Evolutionary conservation across 2,113 vertebrate species (phyloP).

Genomic region (Daubentonia madagascariensis): DNA sequence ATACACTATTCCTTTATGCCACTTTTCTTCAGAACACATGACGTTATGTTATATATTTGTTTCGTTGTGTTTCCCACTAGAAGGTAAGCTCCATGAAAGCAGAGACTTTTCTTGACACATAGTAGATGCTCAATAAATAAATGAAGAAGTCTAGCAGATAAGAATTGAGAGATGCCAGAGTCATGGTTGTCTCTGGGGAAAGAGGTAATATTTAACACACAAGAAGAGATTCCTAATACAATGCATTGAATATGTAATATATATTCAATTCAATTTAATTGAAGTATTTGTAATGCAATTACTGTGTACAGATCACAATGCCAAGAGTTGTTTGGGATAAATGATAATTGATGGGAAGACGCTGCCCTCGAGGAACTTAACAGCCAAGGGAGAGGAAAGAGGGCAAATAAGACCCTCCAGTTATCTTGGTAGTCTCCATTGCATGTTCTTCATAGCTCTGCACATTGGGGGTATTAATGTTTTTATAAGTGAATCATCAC

Average conservation of each 20-base stretch:
- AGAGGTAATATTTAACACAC: background rate
- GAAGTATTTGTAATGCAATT: slow-evolving; percentile 35
- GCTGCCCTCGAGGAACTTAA: background rate
- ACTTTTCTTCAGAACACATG: background rate
- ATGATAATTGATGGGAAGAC: slow-evolving; percentile 34
- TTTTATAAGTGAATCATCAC: background rate
- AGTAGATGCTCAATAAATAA: background rate
- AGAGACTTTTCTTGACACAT: background rate
- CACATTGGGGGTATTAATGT: background rate
- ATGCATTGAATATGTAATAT: background rate
- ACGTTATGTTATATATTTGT: background rate
- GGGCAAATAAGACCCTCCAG: background rate
- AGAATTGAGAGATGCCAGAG: background rate
- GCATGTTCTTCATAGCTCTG: background rate
- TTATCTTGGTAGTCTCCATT: background rate
- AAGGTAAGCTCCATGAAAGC: background rate
- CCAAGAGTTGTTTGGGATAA: slow-evolving; percentile 29
- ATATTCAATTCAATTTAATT: slow-evolving; percentile 13
- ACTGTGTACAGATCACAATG: background rate
- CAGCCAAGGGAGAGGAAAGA: background rate
- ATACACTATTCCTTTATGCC: background rate
- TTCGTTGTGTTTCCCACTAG: background rate
- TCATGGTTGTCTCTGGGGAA: background rate
- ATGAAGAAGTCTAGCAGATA: background rate
- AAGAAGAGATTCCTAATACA: background rate